Evolutionary conservation across 2,888 invertebrate genomes (phyloP), one percentile per base, ranked within the genome.

Genomic region (Polia nebulosa): DNA sequence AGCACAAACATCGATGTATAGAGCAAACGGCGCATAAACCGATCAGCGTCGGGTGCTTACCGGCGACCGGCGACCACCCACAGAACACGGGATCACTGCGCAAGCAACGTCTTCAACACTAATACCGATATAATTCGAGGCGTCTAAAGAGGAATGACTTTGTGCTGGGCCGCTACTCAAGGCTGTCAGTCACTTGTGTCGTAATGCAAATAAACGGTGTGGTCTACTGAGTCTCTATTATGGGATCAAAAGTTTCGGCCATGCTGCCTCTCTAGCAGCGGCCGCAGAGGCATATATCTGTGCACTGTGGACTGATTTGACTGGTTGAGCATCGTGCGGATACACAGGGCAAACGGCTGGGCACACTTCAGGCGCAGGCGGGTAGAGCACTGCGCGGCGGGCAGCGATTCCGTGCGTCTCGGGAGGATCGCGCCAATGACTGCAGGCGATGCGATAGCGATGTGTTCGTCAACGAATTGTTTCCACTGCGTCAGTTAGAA

Each of bases 1-100:
- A 45, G 13, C 44, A 29, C 61, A 56, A 56, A 47, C 62, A 60
- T 22, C 39, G 25, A 39, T 59, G 52, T 61, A 34, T 27, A 58
- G 52, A 22, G 63, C 51, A 74, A 63, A 66, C 53, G 64, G 34
- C 32, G 51, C 61, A 36, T 52, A 41, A 69, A 53, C 65, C 44
- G 52, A 36, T 53, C 63, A 47, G 39, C 11, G 34, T 6, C 34
- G 20, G 11, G 34, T 7, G 39, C n/a, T n/a, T n/a, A n/a, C 20
- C 3, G 34, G 45, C 29, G 13, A 8, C 11, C 15, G 41, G 25
- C 41, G 27, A 11, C 7, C 27, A 6, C 27, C 9, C 22, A 13
- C 5, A 29, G 17, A 22, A 3, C 55, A 8, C 39, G 13, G 7
- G 32, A 6, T 45, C 11, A 11, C 22, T 17, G 15, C 36, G 36